Base-by-base conservation (phyloP, 2,888 invertebrate species). In the Torymus tubicola region DNA sequence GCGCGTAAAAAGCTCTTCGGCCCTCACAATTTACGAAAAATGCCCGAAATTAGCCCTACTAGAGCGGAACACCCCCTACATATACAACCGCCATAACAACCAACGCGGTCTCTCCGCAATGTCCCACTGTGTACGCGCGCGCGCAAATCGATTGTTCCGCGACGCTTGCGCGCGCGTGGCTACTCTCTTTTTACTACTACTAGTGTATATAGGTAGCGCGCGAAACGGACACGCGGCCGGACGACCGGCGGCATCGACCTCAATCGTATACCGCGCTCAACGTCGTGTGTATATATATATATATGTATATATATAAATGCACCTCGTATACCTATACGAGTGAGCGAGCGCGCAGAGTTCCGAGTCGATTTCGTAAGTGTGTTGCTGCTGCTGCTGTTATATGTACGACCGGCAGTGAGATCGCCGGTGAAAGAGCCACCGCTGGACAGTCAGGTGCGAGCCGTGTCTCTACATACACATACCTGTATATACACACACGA, bases 351-450 rank as follows among this genome's bases (percentile, higher is more conserved):
- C 53, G 52, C 58, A 65, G 8, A 65, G 60, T 13, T 24, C 71
- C 42, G 42, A 71, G 78, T 72, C 78, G 71, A 78, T 78, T 78
- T 71, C 60, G 78, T 71, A 78, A 78, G 78, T 78, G 71, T 78
- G 78, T 71, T 78, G 67, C 70, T 24, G 21, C 21, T 21, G 21
- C 21, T 21, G 21, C 2, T 21, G 21, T 2, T 21, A 21, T 21
- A 21, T 21, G 21, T 21, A n/a, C 8, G 58, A 50, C 70, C 53
- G 63, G 57, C 16, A 55, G 53, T 52, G 60, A 60, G 65, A 78
- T 65, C 58, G 60, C 31, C 57, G 31, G 31, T 10, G n/a, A 31
- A n/a, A 1, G 58, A 50, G 68, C 18, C 64, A 55, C 64, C 61
- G 21, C 21, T 21, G 61, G 21, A 1, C 80, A 76, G 80, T 80